phyloP scores from a whole-genome alignment of 2,797 vertebrate species.

The Melanotaenia boesemani region DNA sequence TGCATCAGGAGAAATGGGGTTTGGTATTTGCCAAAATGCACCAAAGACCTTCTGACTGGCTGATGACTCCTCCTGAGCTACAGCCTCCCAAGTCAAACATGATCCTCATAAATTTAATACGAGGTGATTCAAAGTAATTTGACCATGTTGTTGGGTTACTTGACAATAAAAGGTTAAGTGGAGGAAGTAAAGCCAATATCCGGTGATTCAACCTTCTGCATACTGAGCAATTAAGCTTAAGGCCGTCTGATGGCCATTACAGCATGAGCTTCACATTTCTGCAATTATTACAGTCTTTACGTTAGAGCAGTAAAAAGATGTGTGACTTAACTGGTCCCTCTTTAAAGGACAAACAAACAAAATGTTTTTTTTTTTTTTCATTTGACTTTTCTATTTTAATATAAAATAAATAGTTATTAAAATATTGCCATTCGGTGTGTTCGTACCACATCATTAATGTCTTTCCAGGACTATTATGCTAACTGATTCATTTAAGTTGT shows the following conservation, averaged over 20 bases:
- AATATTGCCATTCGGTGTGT: neutral
- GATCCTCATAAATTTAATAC: neutral
- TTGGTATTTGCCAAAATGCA: too few relatives aligned
- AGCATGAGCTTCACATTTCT: neutral
- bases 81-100: neutral
- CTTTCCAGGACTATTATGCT: neutral
- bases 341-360: neutral
- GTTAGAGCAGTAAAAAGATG: too few relatives aligned
- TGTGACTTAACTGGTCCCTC: neutral
- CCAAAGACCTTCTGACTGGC: too few relatives aligned
- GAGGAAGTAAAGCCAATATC: neutral
- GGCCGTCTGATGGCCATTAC: neutral
- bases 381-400: too few relatives aligned
- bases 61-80: too few relatives aligned
- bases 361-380: too few relatives aligned
- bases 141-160: neutral
- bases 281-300: neutral
- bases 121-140: neutral
- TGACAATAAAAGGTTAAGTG: neutral
- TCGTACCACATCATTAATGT: neutral
- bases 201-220: neutral
- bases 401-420: too few relatives aligned
- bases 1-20: too few relatives aligned
- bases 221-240: neutral
- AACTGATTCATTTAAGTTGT: neutral